phyloP scores from a whole-genome alignment of 2,888 invertebrate genomes.

The Erebia ligea region DNA sequence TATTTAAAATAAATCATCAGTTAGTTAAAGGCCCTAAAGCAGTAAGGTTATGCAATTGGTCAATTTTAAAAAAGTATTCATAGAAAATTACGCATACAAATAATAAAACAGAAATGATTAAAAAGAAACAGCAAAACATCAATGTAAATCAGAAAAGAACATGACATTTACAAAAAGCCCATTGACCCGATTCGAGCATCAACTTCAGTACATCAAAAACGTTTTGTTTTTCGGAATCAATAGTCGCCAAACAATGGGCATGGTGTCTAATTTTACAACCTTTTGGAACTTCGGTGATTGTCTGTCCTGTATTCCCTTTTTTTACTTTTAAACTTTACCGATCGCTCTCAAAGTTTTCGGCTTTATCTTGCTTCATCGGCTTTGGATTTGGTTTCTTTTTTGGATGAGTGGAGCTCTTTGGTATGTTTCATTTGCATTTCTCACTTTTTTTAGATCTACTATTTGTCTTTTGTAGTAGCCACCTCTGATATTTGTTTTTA shows the following conservation, averaged over 20 bases:
- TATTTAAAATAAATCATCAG: too few relatives aligned
- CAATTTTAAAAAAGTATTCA: too few relatives aligned
- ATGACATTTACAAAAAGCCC: background rate
- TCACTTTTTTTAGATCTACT: too few relatives aligned
- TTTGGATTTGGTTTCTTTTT: constrained; percentile 38
- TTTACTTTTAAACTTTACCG: constrained; percentile 34
- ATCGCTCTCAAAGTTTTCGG: constrained; percentile 33
- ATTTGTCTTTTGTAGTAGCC: too few relatives aligned
- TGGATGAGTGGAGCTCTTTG: background rate
- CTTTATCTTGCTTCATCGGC: constrained; percentile 37
- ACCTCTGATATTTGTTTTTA: too few relatives aligned
- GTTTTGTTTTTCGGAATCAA: constrained; percentile 1
- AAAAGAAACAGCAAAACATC: background rate
- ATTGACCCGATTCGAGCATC: background rate
- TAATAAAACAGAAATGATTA: too few relatives aligned
- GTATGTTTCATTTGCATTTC: background rate
- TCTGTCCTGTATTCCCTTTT: constrained; percentile 47
- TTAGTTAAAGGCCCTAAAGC: too few relatives aligned
- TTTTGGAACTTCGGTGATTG: constrained; percentile 51
- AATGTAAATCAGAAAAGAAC: background rate
- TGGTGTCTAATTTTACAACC: constrained; percentile 36
- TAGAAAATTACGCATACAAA: too few relatives aligned
- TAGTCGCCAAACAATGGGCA: constrained; percentile 13
- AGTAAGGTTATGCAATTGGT: too few relatives aligned
- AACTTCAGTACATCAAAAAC: background rate